A percentile compares a stretch with the other conserved stretches of the same genome.
phyloP scores from a whole-genome alignment of 2,113 vertebrate genomes.

The Phoxinus phoxinus region DNA sequence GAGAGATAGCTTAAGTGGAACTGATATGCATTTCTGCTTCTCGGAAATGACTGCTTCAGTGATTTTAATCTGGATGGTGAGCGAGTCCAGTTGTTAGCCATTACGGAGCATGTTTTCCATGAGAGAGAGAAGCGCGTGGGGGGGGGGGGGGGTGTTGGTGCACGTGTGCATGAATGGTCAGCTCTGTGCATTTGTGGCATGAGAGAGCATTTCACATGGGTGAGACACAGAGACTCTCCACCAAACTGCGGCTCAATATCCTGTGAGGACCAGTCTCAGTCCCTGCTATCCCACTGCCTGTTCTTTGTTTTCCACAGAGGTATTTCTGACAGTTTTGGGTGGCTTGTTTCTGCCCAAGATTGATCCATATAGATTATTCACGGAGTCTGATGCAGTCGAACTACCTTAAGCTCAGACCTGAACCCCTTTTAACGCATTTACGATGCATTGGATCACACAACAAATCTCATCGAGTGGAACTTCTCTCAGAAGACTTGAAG shows the following conservation, averaged over 20 bases:
- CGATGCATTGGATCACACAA: not conserved
- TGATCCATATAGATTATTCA: not conserved
- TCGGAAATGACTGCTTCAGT: conserved; percentile 51
- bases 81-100: conserved; percentile 60
- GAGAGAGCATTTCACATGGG: conserved; percentile 38
- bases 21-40: conserved; percentile 57
- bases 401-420: not conserved
- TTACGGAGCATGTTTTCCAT: conserved; percentile 36
- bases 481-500: not conserved
- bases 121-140: not conserved
- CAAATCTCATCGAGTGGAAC: not conserved
- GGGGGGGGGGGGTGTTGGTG: conserved; percentile 50
- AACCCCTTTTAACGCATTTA: not conserved
- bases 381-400: not conserved
- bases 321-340: not conserved
- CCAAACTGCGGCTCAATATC: not conserved
- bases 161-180: conserved; percentile 53
- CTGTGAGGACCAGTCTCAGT: not conserved
- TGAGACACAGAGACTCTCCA: conserved; percentile 3
- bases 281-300: not conserved
- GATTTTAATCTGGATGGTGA: conserved; percentile 71
- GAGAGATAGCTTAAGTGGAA: conserved; percentile 35
- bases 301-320: not conserved
- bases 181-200: conserved; percentile 7
- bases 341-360: not conserved